These are phyloP conservation scores for Sylvietta virens DNA, from an alignment of 2,113 vertebrate species.

Conservation along the genomic window DNA sequence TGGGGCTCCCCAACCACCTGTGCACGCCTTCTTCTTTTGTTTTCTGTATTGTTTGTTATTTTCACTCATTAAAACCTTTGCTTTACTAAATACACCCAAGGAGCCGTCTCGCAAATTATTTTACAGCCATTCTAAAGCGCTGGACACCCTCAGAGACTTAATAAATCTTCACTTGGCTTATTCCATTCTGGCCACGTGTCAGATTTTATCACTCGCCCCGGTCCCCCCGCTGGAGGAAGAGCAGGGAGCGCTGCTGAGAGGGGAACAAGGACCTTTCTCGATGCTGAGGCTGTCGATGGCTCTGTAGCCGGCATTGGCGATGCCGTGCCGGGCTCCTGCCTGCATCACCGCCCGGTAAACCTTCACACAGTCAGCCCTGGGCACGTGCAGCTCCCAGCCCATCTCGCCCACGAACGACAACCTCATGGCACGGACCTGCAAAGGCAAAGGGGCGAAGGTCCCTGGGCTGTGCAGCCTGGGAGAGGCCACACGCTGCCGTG, in stretches of 20 bases:
- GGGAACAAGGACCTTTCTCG: conserved; percentile 84
- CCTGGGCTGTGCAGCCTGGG: not conserved
- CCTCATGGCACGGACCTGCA: conserved; percentile 89
- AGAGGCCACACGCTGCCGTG: rapidly evolving
- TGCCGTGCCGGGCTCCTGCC: conserved; percentile 79
- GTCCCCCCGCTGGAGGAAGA: rapidly evolving
- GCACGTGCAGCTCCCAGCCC: conserved; percentile 96
- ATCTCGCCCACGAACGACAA: conserved; percentile 93
- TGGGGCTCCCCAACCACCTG: too few species aligned
- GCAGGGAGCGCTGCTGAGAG: rapidly evolving
- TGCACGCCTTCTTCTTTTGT: too few species aligned
- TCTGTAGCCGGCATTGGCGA: conserved; percentile 89
- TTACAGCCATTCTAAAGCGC: too few species aligned
- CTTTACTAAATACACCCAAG: too few species aligned
- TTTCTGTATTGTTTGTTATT: too few species aligned
- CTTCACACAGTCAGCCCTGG: conserved; percentile 77
- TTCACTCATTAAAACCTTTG: too few species aligned
- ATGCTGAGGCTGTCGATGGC: conserved; percentile 97
- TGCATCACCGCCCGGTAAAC: conserved; percentile 89
- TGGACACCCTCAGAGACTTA: too few species aligned
- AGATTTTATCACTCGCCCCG: too few species aligned
- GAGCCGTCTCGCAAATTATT: too few species aligned
- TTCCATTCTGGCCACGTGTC: too few species aligned
- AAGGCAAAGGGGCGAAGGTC: not conserved
- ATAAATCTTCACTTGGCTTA: too few species aligned